A percentile compares a stretch with the other conserved stretches of the same genome.
Conservation (phyloP, 2,888 invertebrate species). For the Palloptera scutellata region DNA sequence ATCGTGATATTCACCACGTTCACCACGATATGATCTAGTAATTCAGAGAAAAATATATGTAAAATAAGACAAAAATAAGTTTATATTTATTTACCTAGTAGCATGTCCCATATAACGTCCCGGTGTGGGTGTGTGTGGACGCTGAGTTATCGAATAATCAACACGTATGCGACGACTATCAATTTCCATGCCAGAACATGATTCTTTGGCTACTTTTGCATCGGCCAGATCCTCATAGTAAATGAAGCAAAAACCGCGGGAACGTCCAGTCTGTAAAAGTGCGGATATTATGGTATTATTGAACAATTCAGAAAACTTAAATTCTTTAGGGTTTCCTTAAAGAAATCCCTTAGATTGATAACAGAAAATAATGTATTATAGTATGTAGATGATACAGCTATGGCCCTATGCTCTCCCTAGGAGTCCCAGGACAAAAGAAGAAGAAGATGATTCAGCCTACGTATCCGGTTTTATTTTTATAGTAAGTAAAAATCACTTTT, state of each 20-base stretch:
- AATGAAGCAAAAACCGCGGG: slow-evolving; percentile 96
- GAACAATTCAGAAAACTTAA: too few relatives aligned
- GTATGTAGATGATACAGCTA: too few relatives aligned
- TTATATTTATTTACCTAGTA: slow-evolving; percentile 65
- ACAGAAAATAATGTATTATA: too few relatives aligned
- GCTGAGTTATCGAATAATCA: slow-evolving; percentile 94
- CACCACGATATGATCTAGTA: slow-evolving; percentile 40
- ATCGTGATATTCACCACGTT: slow-evolving; percentile 44
- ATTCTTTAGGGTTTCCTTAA: too few relatives aligned
- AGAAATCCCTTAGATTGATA: too few relatives aligned
- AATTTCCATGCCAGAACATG: slow-evolving; percentile 92
- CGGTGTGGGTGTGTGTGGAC: slow-evolving; percentile 96
- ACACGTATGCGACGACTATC: slow-evolving; percentile 93
- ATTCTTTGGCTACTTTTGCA: slow-evolving; percentile 92
- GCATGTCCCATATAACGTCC: slow-evolving; percentile 97
- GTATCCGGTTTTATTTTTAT: too few relatives aligned
- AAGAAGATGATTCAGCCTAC: too few relatives aligned
- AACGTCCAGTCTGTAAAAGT: slow-evolving; percentile 80
- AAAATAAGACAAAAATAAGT: slow-evolving; percentile 1
- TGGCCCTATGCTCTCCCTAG: too few relatives aligned
- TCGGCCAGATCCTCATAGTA: slow-evolving; percentile 89
- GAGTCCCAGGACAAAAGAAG: too few relatives aligned
- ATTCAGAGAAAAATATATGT: slow-evolving; percentile 6
- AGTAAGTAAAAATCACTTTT: too few relatives aligned
- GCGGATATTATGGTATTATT: too few relatives aligned